Evolutionary conservation across 2,888 invertebrate genomes (phyloP).

Genomic region (Noctua janthina): DNA sequence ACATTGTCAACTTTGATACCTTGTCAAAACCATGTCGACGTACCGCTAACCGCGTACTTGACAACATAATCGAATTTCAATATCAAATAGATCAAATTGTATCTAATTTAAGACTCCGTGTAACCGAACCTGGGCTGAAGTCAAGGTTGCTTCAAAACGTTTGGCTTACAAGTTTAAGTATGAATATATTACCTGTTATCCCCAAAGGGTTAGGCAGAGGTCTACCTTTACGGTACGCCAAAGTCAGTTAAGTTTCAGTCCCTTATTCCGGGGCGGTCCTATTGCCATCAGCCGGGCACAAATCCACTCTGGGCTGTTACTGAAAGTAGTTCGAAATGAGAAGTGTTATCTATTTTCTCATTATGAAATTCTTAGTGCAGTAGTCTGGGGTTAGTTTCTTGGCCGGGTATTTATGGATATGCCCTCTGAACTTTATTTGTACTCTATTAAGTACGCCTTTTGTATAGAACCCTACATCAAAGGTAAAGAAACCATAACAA

Average conservation of each 20-base stretch:
- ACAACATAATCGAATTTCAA: slow-evolving; percentile 57
- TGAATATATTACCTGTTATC: not conserved
- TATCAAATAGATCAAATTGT: slow-evolving; percentile 47
- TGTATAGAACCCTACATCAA: not conserved
- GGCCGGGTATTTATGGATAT: too few species aligned
- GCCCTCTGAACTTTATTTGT: too few species aligned
- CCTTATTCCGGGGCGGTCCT: not conserved
- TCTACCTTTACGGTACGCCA: too few species aligned
- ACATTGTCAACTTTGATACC: slow-evolving; percentile 9
- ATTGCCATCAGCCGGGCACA: not conserved
- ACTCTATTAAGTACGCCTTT: too few species aligned
- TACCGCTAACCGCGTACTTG: slow-evolving; percentile 52
- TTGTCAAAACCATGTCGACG: slow-evolving; percentile 41
- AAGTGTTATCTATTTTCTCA: too few species aligned
- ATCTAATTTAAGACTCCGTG: slow-evolving; percentile 40
- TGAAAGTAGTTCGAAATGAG: not conserved
- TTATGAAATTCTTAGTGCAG: too few species aligned
- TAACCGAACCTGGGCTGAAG: slow-evolving; percentile 45
- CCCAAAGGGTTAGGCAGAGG: too few species aligned
- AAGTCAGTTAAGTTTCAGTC: not conserved
- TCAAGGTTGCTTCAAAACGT: slow-evolving; percentile 33
- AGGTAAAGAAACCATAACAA: slow-evolving; percentile 26
- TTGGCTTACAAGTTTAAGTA: not conserved
- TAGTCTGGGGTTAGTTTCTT: too few species aligned
- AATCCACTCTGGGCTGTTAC: not conserved